Percentiles rank a stretch among this genome's conserved stretches.
Conservation (phyloP, 2,888 invertebrate species). For the Sarcophaga caerulescens region DNA sequence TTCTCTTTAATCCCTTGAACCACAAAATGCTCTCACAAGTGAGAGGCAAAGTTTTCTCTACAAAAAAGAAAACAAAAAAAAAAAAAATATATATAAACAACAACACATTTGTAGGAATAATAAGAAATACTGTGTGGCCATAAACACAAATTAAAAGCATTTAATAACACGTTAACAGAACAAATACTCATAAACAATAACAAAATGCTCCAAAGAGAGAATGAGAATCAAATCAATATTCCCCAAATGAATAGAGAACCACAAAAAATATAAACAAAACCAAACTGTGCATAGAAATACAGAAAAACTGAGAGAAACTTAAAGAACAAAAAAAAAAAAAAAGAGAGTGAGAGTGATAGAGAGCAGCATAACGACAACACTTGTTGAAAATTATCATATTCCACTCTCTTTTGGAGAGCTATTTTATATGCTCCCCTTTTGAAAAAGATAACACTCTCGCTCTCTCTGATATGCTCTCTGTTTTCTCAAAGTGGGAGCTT, state of each 20-base stretch:
- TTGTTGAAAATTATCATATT: slow-evolving; percentile 62
- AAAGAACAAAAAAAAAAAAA: background rate
- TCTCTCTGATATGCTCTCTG: slow-evolving; percentile 4
- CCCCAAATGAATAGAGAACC: slow-evolving; percentile 18
- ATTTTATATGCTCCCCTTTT: slow-evolving; percentile 20
- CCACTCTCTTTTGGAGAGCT: slow-evolving; percentile 7
- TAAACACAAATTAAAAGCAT: slow-evolving; percentile 50
- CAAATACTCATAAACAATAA: slow-evolving; percentile 44
- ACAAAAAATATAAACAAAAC: slow-evolving; percentile 7
- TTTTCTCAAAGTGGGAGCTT: background rate
- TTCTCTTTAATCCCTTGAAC: slow-evolving; percentile 47
- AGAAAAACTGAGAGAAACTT: background rate
- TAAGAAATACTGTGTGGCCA: slow-evolving; percentile 37
- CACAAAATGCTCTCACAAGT: slow-evolving; percentile 40
- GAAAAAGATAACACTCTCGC: background rate
- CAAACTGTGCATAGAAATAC: background rate
- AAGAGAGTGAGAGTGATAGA: slow-evolving; percentile 20
- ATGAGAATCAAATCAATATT: too few species aligned
- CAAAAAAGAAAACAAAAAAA: background rate
- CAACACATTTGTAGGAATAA: slow-evolving; percentile 14
- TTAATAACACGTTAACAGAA: slow-evolving; percentile 61
- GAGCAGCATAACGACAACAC: slow-evolving; percentile 45
- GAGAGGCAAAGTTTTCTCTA: slow-evolving; percentile 22
- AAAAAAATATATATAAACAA: slow-evolving; percentile 19
- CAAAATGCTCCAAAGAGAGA: slow-evolving; percentile 16